These are phyloP conservation scores for Dasypogon diadema DNA, from an alignment of 2,888 invertebrate species.

Conservation along the genomic window DNA sequence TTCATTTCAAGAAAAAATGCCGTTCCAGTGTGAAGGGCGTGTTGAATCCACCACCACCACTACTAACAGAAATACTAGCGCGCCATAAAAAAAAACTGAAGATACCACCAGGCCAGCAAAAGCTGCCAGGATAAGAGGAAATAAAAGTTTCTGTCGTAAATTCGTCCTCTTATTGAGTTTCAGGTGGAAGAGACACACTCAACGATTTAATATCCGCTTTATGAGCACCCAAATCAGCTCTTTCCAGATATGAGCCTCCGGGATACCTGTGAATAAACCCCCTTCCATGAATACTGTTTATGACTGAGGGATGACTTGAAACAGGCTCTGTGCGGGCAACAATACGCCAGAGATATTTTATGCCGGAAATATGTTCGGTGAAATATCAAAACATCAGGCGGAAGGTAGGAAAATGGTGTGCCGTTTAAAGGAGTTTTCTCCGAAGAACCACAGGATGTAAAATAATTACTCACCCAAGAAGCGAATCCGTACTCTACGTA, in stretches of 20 bases:
- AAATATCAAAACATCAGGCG: background rate
- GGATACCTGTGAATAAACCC: background rate
- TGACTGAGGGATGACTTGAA: background rate
- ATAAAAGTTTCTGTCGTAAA: slow-evolving; percentile 1
- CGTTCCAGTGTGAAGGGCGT: background rate
- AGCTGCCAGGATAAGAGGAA: background rate
- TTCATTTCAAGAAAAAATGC: slow-evolving; percentile 1
- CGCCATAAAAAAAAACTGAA: background rate
- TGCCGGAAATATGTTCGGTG: slow-evolving; percentile 5
- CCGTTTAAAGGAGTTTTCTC: background rate
- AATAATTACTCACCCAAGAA: background rate
- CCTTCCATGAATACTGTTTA: background rate
- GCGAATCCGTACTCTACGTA: background rate
- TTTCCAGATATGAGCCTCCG: background rate
- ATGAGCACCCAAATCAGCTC: slow-evolving; percentile 27
- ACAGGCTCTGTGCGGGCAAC: background rate
- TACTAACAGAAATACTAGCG: too few relatives aligned
- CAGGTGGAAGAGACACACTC: slow-evolving; percentile 4
- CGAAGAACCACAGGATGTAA: background rate
- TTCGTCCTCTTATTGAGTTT: slow-evolving; percentile 18
- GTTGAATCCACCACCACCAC: too few relatives aligned
- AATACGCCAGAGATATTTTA: background rate
- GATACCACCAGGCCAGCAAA: background rate
- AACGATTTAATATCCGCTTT: slow-evolving; percentile 17
- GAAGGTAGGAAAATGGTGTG: background rate